Conservation (phyloP, 1,140 invertebrate species). For the Tetragnatha versicolor region DNA sequence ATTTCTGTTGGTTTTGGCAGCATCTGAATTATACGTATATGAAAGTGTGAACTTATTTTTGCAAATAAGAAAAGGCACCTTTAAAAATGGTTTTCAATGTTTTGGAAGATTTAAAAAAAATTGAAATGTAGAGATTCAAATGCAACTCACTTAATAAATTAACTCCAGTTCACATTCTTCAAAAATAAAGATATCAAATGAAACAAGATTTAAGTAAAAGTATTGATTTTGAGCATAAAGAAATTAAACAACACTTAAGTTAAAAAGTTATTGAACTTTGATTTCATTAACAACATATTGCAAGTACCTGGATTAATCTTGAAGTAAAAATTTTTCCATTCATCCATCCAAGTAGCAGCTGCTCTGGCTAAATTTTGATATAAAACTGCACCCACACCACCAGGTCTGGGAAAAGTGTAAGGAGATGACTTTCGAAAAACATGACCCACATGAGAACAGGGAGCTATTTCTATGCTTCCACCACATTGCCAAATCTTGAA, state of each 20-base stretch:
- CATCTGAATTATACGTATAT: slow-evolving; percentile 65
- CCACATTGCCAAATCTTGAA: slow-evolving; percentile 95
- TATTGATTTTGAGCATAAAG: too few species aligned
- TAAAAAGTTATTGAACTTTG: too few species aligned
- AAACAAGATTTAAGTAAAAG: too few species aligned
- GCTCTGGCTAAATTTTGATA: slow-evolving; percentile 88
- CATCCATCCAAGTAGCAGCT: slow-evolving; percentile 92
- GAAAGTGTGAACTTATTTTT: not conserved
- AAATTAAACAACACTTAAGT: too few species aligned
- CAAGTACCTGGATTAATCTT: slow-evolving; percentile 78
- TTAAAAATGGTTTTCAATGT: not conserved
- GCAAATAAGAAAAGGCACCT: not conserved
- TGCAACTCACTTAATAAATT: too few species aligned
- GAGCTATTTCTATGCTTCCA: slow-evolving; percentile 90
- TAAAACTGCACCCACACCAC: slow-evolving; percentile 78
- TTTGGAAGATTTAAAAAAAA: not conserved
- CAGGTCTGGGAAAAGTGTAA: slow-evolving; percentile 76
- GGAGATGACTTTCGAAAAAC: slow-evolving; percentile 95
- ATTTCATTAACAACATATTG: too few species aligned
- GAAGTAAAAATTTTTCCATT: slow-evolving; percentile 91
- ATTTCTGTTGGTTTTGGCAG: slow-evolving; percentile 69
- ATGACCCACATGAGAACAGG: slow-evolving; percentile 97
- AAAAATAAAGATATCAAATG: too few species aligned
- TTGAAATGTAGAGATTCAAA: not conserved
- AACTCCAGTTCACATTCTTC: too few species aligned